phyloP scores from a whole-genome alignment of 2,797 vertebrate genomes.

The Dryobates pubescens region DNA sequence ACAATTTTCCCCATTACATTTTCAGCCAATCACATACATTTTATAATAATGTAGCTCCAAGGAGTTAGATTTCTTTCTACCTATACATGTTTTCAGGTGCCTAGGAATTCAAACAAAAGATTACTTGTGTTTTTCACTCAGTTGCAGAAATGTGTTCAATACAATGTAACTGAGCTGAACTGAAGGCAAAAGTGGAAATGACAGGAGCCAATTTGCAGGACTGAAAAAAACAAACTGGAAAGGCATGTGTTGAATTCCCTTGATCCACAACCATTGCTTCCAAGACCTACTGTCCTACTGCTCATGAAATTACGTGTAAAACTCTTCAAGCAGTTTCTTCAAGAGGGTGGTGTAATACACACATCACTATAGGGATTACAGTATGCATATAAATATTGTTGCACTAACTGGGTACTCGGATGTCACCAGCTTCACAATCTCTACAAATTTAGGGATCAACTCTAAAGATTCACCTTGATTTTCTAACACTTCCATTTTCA shows the following conservation, averaged over 20 bases:
- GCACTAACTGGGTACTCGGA: neutral
- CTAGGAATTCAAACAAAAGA: neutral
- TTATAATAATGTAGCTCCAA: neutral
- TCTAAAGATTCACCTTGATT: neutral
- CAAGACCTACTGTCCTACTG: neutral
- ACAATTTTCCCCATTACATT: neutral
- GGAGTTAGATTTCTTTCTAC: neutral
- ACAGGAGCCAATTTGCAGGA: neutral
- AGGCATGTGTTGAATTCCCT: neutral
- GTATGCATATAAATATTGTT: neutral
- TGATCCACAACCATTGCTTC: neutral
- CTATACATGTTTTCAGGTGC: neutral
- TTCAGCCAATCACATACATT: neutral
- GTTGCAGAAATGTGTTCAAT: neutral
- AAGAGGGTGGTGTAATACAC: neutral
- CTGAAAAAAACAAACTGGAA: neutral
- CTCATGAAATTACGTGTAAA: neutral
- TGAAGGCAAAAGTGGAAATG: neutral
- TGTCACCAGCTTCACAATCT: neutral
- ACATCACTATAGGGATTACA: fast-evolving
- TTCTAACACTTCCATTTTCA: neutral
- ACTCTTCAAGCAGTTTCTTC: neutral
- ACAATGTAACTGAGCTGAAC: neutral
- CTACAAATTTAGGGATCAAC: neutral
- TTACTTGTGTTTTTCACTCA: neutral